Base-by-base conservation (phyloP, 2,888 invertebrate genomes). In the Quadroppia sp. region DNA sequence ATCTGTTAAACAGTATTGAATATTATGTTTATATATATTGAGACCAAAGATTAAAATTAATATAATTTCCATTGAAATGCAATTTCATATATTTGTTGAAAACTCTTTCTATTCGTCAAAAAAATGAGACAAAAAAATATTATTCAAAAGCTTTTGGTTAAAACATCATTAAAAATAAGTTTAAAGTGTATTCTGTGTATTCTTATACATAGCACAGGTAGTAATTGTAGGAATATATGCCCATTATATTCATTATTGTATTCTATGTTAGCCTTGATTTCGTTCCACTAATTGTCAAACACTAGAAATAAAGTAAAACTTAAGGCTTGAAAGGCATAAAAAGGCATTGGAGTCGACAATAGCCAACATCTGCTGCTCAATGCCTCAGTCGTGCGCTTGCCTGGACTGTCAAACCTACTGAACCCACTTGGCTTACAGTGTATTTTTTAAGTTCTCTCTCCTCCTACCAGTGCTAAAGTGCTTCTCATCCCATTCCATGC, bases 361-460 rank as follows among this genome's bases (percentile, higher is more conserved):
- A 64, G 36, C 20, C 36, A 64, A 64, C 64, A 64, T 64, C 64
- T 64, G 64, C n/a, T 64, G 64, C 20, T 11, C n/a, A n/a, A n/a
- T n/a, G n/a, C n/a, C n/a, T 6, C 30, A 7, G 64, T 36, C 32
- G n/a, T 64, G 64, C 36, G 64, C 64, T 20, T 64, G 64, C 36
- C 64, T 64, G 64, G 36, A 36, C 64, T 36, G 64, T 6, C 64
- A 64, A 64, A 64, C 64, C 64, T 36, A 64, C 36, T 64, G 17
- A 59, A 59, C 59, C 59, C 13, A 59, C 59, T 59, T 59, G 50
- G 23, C n/a, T 25, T 13, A 3, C 15, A 28, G 3, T 59, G 59
- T 59, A 59, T 59, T 59, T 59, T 59, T 59, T 23, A 23, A 50
- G 17, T n/a, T 50, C 32, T 15, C 28, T 64, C 64, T 64, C 64